These are phyloP conservation scores for Nebria salina DNA, from an alignment of 2,888 invertebrate genomes.

Conservation along the genomic window DNA sequence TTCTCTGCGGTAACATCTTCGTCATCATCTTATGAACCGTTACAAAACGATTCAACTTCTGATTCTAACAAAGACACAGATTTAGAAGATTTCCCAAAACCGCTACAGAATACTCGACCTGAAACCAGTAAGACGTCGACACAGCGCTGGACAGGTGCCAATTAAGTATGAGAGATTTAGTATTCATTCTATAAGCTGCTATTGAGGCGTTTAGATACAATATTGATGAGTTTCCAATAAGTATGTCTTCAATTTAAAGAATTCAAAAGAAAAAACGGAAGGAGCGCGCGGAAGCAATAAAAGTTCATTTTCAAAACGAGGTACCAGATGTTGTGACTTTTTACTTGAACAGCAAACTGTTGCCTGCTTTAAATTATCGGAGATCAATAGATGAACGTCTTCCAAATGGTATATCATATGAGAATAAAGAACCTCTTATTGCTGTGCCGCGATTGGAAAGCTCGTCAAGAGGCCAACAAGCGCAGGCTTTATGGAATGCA, in stretches of 20 bases:
- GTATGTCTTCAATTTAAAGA: conserved; percentile 53
- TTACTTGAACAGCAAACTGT: conserved; percentile 56
- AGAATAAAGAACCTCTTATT: conserved; percentile 52
- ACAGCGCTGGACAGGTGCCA: conserved; percentile 50
- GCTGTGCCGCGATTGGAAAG: conserved; percentile 53
- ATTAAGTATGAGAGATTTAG: conserved; percentile 50
- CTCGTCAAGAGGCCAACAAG: conserved; percentile 50
- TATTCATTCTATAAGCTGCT: conserved; percentile 51
- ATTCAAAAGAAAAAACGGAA: conserved; percentile 50
- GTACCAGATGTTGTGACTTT: conserved; percentile 53
- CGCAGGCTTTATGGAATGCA: conserved; percentile 50
- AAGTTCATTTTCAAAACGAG: conserved; percentile 54
- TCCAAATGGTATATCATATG: conserved; percentile 50
- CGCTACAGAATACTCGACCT: conserved; percentile 50
- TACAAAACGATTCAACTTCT: background rate
- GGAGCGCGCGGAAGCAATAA: conserved; percentile 53
- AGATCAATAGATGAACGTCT: conserved; percentile 53
- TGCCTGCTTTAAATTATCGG: conserved; percentile 51
- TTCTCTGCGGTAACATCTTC: conserved; percentile 3
- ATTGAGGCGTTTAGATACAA: conserved; percentile 51
- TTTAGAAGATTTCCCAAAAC: conserved; percentile 30
- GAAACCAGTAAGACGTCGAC: background rate
- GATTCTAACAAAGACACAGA: conserved; percentile 9
- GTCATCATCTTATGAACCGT: conserved; percentile 11
- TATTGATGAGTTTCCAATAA: conserved; percentile 53